Conservation (phyloP, 2,797 vertebrate species). For the Amblyraja radiata region DNA sequence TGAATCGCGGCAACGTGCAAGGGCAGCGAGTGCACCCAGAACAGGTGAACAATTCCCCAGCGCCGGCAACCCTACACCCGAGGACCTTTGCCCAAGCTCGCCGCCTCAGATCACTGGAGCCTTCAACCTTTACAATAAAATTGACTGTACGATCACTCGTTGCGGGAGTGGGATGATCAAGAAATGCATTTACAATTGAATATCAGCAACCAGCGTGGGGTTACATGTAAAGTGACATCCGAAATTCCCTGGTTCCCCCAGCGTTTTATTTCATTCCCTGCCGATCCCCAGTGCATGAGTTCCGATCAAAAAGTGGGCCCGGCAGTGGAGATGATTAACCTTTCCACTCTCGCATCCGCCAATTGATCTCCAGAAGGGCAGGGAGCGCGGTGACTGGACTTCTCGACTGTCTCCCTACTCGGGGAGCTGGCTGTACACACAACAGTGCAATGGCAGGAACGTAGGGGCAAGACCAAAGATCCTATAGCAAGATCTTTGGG, state of each 20-base stretch:
- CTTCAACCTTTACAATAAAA: neutral
- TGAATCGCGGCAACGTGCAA: neutral
- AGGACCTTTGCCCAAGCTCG: neutral
- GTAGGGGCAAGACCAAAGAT: neutral
- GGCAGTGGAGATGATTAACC: neutral
- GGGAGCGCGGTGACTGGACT: neutral
- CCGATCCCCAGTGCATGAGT: neutral
- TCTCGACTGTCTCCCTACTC: neutral
- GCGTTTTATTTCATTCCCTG: neutral
- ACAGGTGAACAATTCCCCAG: neutral
- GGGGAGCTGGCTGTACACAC: neutral
- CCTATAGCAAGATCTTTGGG: no score
- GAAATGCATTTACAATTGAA: neutral
- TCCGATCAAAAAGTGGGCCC: neutral
- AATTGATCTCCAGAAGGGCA: neutral
- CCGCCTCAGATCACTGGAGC: neutral
- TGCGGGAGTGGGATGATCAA: neutral
- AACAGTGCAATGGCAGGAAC: slow-evolving; percentile 5
- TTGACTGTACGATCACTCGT: neutral
- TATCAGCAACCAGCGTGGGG: neutral
- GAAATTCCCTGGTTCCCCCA: neutral
- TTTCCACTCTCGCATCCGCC: neutral
- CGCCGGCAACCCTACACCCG: neutral
- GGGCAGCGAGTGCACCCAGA: neutral
- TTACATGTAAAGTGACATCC: neutral